Evolutionary conservation across 2,797 vertebrate species (phyloP).

Genomic region (Manis crassicaudata): DNA sequence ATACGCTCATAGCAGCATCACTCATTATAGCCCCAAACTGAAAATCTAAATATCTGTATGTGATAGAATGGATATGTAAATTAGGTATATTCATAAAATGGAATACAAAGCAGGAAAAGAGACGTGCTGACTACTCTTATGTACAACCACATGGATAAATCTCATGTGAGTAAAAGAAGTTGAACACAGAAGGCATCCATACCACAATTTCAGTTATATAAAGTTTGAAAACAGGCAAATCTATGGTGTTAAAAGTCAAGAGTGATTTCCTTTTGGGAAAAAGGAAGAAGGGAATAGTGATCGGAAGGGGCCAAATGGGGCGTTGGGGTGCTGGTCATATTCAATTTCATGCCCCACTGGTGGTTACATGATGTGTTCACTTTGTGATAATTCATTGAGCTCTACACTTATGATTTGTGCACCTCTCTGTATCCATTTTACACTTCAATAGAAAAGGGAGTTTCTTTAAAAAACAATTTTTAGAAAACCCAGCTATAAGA

Average conservation of each 20-base stretch:
- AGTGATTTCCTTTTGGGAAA: not conserved
- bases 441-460: not conserved
- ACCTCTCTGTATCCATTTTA: not conserved
- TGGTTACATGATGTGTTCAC: not conserved
- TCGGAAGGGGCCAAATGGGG: not conserved
- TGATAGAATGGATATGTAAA: not conserved
- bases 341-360: not conserved
- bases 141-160: not conserved
- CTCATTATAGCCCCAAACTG: not conserved
- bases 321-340: not conserved
- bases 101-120: not conserved
- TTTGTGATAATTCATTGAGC: not conserved
- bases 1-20: not conserved
- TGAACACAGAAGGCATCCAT: not conserved
- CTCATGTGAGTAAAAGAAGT: not conserved
- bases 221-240: not conserved
- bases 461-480: not conserved
- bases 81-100: not conserved
- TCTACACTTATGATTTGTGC: not conserved
- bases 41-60: not conserved
- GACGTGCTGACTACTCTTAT: not conserved
- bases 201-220: not conserved
- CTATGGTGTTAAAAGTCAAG: not conserved
- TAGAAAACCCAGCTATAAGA: not conserved
- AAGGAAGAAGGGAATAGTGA: not conserved